Conservation (phyloP, 2,113 vertebrate species). For the Scalopus aquaticus region DNA sequence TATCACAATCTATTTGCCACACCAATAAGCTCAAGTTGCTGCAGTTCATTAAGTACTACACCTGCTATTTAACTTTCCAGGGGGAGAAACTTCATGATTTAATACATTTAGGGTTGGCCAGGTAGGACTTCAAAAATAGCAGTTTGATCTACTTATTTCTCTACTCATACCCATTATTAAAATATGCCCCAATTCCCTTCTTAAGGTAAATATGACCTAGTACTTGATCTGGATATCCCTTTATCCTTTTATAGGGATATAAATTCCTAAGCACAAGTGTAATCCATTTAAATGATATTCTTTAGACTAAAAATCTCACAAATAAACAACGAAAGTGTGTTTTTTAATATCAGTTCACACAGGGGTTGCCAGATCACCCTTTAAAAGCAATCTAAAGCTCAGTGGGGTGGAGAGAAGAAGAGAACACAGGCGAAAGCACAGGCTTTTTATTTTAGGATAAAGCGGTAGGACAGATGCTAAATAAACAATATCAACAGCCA, state of each 20-base stretch:
- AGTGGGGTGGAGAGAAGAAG: not conserved
- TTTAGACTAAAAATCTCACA: not conserved
- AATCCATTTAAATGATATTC: not conserved
- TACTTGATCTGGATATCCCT: not conserved
- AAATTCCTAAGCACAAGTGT: not conserved
- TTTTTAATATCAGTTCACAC: not conserved
- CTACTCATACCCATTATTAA: constrained; percentile 20
- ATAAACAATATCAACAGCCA: not conserved
- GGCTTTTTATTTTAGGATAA: constrained; percentile 31
- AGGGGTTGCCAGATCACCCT: not conserved
- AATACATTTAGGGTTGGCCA: constrained; percentile 71
- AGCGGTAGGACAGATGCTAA: not conserved
- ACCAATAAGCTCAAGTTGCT: constrained; percentile 83
- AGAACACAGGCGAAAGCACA: not conserved
- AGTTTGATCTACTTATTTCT: constrained; percentile 55
- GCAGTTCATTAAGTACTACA: constrained; percentile 86
- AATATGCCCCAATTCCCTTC: not conserved
- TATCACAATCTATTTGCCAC: constrained; percentile 88
- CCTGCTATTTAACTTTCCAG: constrained; percentile 85
- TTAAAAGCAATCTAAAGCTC: constrained; percentile 47
- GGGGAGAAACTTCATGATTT: constrained; percentile 78
- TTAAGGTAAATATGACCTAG: constrained; percentile 41
- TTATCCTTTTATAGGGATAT: not conserved
- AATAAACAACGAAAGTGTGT: not conserved
- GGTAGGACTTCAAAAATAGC: constrained; percentile 50